Evolutionary conservation across 1,140 invertebrate genomes (phyloP).

Genomic region (Trachymyrmex septentrionalis): DNA sequence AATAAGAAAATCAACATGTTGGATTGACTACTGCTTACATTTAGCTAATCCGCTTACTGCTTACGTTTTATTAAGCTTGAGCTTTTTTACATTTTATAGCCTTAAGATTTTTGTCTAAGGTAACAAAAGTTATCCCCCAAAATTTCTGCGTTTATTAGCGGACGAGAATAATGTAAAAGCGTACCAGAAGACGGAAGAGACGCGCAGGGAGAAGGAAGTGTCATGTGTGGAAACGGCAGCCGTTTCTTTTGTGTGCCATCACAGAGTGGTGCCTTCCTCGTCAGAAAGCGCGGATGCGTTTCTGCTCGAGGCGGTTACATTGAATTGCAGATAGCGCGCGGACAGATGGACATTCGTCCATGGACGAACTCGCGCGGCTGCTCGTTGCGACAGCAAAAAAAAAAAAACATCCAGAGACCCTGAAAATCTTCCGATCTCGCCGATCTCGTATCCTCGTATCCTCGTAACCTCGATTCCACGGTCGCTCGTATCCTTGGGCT

Average conservation of each 20-base stretch:
- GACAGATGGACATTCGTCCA: slow-evolving; percentile 83
- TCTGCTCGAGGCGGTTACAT: slow-evolving; percentile 74
- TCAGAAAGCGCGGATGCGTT: slow-evolving; percentile 76
- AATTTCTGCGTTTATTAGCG: background rate
- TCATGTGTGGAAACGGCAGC: slow-evolving; percentile 35
- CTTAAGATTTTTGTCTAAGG: background rate
- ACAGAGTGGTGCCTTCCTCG: slow-evolving; percentile 64
- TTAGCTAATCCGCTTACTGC: no score
- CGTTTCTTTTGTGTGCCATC: slow-evolving; percentile 56
- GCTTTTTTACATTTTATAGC: no score
- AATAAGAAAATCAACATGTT: no score
- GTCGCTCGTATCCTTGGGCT: slow-evolving; percentile 28
- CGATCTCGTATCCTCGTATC: slow-evolving; percentile 44
- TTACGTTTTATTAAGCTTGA: no score
- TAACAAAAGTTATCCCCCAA: background rate
- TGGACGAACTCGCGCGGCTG: slow-evolving; percentile 77
- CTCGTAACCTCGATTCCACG: slow-evolving; percentile 52
- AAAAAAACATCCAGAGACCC: slow-evolving; percentile 65
- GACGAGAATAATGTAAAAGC: slow-evolving; percentile 26
- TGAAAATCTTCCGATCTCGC: slow-evolving; percentile 70
- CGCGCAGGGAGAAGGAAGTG: slow-evolving; percentile 50
- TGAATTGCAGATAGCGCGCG: slow-evolving; percentile 83
- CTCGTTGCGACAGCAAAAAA: slow-evolving; percentile 77
- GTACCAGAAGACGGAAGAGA: slow-evolving; percentile 37
- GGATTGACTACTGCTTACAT: no score